Conservation (phyloP, 2,797 vertebrate genomes). For the Sparus aurata region DNA sequence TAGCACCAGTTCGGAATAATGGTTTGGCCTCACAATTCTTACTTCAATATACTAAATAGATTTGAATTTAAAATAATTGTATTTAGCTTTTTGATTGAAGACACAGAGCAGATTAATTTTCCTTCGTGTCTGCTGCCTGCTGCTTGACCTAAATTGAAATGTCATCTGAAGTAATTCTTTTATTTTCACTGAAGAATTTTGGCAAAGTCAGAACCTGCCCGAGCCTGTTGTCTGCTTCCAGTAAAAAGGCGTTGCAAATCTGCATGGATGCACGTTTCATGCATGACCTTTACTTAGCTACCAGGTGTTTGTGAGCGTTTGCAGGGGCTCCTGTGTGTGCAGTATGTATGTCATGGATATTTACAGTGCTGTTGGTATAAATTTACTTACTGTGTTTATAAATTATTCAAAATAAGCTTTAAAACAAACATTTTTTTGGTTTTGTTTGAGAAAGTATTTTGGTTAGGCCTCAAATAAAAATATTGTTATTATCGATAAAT, state of each 20-base stretch:
- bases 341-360: background rate
- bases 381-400: too few species aligned
- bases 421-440: too few species aligned
- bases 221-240: slow-evolving; percentile 55
- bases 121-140: slow-evolving; percentile 1
- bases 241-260: slow-evolving; percentile 11
- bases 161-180: slow-evolving; percentile 30
- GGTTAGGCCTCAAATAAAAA: too few species aligned
- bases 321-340: background rate
- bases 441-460: too few species aligned
- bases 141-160: slow-evolving; percentile 59
- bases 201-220: slow-evolving; percentile 64
- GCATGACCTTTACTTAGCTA: slow-evolving; percentile 35
- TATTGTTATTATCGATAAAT: too few species aligned
- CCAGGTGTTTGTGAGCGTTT: background rate
- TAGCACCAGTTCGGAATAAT: background rate
- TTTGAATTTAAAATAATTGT: background rate
- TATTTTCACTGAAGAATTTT: slow-evolving; percentile 38
- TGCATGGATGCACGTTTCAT: background rate
- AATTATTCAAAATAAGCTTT: too few species aligned
- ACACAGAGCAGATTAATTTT: background rate
- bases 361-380: too few species aligned
- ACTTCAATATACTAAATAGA: background rate
- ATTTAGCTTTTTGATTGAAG: background rate
- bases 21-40: background rate